Percentiles rank a stretch among this genome's conserved stretches.
phyloP scores from a whole-genome alignment of 2,113 vertebrate genomes.

The Entelurus aequoreus region DNA sequence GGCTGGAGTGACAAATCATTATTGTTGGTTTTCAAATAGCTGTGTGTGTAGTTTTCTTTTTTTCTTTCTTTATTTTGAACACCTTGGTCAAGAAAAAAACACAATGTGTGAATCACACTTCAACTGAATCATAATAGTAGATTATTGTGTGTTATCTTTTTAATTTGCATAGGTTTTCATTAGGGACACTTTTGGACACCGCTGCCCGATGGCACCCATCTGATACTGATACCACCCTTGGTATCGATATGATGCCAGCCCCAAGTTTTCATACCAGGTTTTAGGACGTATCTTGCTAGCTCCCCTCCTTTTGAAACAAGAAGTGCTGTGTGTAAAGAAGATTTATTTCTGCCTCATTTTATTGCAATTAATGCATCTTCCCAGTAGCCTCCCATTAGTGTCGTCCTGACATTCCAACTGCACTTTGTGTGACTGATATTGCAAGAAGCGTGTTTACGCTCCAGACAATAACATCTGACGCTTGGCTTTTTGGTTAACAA shows the following conservation, averaged over 20 bases:
- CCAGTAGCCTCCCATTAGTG: background rate
- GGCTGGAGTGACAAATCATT: conserved; percentile 27
- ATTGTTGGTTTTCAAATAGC: conserved; percentile 22
- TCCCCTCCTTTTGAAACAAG: background rate
- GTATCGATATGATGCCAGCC: background rate
- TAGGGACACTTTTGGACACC: no score
- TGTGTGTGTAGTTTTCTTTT: conserved; percentile 6
- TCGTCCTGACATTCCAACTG: conserved; percentile 11
- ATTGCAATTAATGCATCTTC: background rate
- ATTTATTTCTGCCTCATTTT: background rate
- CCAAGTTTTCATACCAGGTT: background rate
- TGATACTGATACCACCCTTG: no score
- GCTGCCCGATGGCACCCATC: no score
- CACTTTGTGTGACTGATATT: conserved; percentile 13
- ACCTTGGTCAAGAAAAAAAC: no score
- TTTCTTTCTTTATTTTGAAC: background rate
- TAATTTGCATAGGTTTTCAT: no score
- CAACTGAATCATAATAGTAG: no score
- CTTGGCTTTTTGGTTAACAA: conserved; percentile 14
- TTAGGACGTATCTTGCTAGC: background rate
- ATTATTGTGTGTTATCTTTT: no score
- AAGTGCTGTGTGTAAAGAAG: conserved; percentile 7
- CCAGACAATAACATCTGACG: background rate
- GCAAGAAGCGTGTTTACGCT: conserved; percentile 4
- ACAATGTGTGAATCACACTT: no score